Percentiles rank a stretch among this genome's conserved stretches.
Evolutionary conservation across 23 tunicate genomes (phyloP).

Genomic region (Halocynthia aurantium): DNA sequence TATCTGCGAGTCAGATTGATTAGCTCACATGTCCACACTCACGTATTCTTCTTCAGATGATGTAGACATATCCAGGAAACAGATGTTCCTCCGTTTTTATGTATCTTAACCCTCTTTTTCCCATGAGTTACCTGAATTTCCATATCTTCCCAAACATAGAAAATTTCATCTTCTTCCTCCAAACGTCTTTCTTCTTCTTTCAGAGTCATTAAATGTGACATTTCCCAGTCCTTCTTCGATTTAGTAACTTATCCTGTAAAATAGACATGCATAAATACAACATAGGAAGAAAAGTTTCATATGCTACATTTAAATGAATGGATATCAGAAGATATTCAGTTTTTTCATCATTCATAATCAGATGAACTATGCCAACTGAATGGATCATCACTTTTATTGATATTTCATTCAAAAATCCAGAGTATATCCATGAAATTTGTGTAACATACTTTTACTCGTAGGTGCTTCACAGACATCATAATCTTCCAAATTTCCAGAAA

Average conservation of each 20-base stretch:
- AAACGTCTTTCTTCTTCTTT: slow-evolving; percentile 80
- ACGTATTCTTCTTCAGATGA: too few relatives aligned
- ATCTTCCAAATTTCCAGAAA: slow-evolving; percentile 49
- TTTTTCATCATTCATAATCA: slow-evolving; percentile 14
- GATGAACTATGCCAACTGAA: slow-evolving; percentile 27
- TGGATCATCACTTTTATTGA: too few relatives aligned
- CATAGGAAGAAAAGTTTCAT: not conserved
- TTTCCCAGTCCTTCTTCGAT: slow-evolving; percentile 90
- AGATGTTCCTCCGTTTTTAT: slow-evolving; percentile 50
- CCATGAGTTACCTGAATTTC: slow-evolving; percentile 66
- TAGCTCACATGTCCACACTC: slow-evolving; percentile 11
- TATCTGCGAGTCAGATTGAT: too few relatives aligned
- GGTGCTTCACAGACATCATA: slow-evolving; percentile 21
- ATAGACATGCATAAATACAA: not conserved
- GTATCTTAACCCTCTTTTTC: slow-evolving; percentile 47
- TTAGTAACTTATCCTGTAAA: slow-evolving; percentile 54
- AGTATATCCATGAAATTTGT: too few relatives aligned
- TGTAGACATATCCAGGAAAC: slow-evolving; percentile 56
- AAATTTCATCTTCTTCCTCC: slow-evolving; percentile 91
- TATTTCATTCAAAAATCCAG: too few relatives aligned
- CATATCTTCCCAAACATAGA: slow-evolving; percentile 68
- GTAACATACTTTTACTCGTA: too few relatives aligned
- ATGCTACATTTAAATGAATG: too few relatives aligned
- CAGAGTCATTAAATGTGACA: slow-evolving; percentile 67
- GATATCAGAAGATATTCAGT: slow-evolving; percentile 6